phyloP scores from a whole-genome alignment of 2,113 vertebrate genomes.

The Amphiprion percula region DNA sequence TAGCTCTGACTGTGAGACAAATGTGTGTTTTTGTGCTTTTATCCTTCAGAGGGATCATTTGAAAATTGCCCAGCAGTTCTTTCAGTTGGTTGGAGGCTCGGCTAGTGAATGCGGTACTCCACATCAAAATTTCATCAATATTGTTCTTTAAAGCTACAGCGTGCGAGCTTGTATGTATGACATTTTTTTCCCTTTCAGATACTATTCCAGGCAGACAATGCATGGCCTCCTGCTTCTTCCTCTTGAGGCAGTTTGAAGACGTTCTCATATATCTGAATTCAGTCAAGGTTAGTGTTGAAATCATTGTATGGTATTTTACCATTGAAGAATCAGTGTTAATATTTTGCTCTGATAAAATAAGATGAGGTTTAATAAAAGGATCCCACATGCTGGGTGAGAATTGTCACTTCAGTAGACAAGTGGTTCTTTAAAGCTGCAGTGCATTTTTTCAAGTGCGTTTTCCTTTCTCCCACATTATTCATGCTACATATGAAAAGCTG shows the following conservation, averaged over 20 bases:
- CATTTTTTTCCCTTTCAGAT: slow-evolving; percentile 83
- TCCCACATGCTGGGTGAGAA: slow-evolving; percentile 26
- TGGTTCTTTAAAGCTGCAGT: slow-evolving; percentile 24
- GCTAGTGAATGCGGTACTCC: slow-evolving; percentile 95
- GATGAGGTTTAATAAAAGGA: slow-evolving; percentile 11
- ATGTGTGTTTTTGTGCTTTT: slow-evolving; percentile 5
- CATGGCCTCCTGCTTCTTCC: slow-evolving; percentile 98
- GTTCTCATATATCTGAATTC: slow-evolving; percentile 98
- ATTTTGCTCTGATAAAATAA: slow-evolving; percentile 6
- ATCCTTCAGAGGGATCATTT: slow-evolving; percentile 91
- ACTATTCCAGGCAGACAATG: slow-evolving; percentile 97
- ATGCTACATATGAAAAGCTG: neutral
- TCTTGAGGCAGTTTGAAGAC: slow-evolving; percentile 94
- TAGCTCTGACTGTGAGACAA: neutral
- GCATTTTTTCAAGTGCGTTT: slow-evolving; percentile 2
- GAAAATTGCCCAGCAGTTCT: slow-evolving; percentile 97
- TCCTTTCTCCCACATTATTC: neutral
- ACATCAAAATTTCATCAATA: slow-evolving; percentile 1
- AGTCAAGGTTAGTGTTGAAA: slow-evolving; percentile 89
- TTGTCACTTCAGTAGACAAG: slow-evolving; percentile 34
- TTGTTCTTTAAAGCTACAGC: slow-evolving; percentile 2
- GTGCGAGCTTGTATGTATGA: slow-evolving; percentile 1
- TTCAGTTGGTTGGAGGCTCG: slow-evolving; percentile 96
- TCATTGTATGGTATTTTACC: neutral
- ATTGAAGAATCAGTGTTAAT: slow-evolving; percentile 13